Evolutionary conservation across 2,888 invertebrate genomes (phyloP).

Genomic region (Hipparchia sbordonii): DNA sequence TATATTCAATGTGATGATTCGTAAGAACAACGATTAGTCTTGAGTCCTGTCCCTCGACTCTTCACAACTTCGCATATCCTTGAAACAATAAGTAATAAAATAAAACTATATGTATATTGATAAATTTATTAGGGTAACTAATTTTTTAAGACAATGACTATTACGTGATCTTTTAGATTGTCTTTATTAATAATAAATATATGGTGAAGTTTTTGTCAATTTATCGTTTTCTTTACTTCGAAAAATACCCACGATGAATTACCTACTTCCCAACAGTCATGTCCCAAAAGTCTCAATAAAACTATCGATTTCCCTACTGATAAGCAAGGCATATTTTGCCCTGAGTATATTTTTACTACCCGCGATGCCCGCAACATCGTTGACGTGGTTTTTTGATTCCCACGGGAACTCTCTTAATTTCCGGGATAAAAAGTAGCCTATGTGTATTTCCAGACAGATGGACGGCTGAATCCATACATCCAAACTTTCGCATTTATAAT

Average conservation of each 20-base stretch:
- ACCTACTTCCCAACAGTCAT: too few species aligned
- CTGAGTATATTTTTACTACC: too few species aligned
- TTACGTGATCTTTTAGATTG: constrained; percentile 84
- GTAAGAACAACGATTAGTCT: constrained; percentile 77
- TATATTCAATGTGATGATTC: constrained; percentile 78
- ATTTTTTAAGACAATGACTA: constrained; percentile 83
- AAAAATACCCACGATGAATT: not conserved
- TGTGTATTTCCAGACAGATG: too few species aligned
- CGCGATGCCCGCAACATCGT: too few species aligned
- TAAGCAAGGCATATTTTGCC: too few species aligned
- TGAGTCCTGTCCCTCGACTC: constrained; percentile 65
- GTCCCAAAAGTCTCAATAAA: too few species aligned
- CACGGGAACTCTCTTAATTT: too few species aligned
- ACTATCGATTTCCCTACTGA: too few species aligned
- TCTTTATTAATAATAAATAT: constrained; percentile 84
- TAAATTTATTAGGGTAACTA: constrained; percentile 83
- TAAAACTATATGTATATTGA: constrained; percentile 79
- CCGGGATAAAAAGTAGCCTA: too few species aligned
- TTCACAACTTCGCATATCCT: constrained; percentile 83
- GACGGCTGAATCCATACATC: too few species aligned
- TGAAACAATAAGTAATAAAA: constrained; percentile 83
- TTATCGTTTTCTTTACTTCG: constrained; percentile 64
- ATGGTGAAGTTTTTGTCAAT: constrained; percentile 82
- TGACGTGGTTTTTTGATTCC: too few species aligned
- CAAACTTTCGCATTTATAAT: too few species aligned